A percentile compares a stretch with the other conserved stretches of the same genome.
Evolutionary conservation across 2,113 vertebrate species (phyloP).

Genomic region (Nansenia antarctica): DNA sequence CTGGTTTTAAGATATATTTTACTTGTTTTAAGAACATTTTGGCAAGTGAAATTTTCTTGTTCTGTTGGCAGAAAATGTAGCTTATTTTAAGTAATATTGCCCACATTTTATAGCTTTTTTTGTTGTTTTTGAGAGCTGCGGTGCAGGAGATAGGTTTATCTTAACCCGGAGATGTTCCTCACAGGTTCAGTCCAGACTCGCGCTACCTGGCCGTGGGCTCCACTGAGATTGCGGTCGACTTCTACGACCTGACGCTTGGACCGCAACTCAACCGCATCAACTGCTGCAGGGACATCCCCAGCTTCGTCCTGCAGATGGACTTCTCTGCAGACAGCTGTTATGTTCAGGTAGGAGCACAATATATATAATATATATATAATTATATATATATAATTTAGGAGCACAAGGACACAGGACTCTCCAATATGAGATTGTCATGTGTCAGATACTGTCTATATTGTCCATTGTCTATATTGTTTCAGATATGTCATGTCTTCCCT

Average conservation of each 20-base stretch:
- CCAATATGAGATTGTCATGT: background rate
- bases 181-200: conserved; percentile 93
- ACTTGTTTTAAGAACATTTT: no score
- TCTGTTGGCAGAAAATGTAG: no score
- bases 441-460: no score
- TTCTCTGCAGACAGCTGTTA: conserved; percentile 90
- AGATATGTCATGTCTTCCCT: background rate
- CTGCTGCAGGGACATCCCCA: conserved; percentile 94
- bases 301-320: conserved; percentile 96
- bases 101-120: no score
- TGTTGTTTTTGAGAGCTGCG: no score
- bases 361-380: background rate
- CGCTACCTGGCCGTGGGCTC: conserved; percentile 92
- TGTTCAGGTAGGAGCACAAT: conserved; percentile 80
- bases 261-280: conserved; percentile 91
- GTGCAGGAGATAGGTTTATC: no score
- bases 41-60: no score
- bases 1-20: no score
- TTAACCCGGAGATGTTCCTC: background rate
- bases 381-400: no score
- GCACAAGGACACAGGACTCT: no score
- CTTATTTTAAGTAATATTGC: no score
- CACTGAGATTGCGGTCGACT: conserved; percentile 93
- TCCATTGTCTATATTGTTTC: no score
- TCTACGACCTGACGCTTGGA: conserved; percentile 92